phyloP scores from a whole-genome alignment of 2,888 invertebrate species.

The Trissolcus brochymenae region DNA sequence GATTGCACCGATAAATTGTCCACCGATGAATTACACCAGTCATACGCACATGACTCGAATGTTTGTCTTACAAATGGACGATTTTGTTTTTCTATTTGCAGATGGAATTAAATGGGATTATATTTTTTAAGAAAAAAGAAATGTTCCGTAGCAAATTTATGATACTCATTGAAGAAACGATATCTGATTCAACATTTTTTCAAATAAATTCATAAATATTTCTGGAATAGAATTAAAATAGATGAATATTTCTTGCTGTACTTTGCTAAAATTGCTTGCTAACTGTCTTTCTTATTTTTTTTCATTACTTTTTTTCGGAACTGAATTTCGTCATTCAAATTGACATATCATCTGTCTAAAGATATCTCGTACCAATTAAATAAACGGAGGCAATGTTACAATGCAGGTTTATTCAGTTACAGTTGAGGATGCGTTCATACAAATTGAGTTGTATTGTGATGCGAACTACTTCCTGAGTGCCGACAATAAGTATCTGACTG shows the following conservation, averaged over 20 bases:
- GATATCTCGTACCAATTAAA: too few relatives aligned
- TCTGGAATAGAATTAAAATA: too few relatives aligned
- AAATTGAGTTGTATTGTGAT: constrained; percentile 18
- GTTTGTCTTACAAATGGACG: constrained; percentile 9
- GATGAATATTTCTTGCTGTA: too few relatives aligned
- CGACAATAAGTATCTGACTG: constrained; percentile 61
- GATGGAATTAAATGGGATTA: too few relatives aligned
- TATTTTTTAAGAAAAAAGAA: neutral
- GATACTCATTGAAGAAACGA: too few relatives aligned
- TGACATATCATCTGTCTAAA: too few relatives aligned
- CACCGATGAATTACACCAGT: constrained; percentile 22
- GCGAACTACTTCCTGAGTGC: constrained; percentile 49
- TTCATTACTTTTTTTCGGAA: too few relatives aligned
- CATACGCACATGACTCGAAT: constrained; percentile 9
- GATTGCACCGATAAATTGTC: constrained; percentile 34
- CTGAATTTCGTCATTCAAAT: too few relatives aligned
- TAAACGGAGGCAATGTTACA: neutral
- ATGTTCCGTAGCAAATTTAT: neutral
- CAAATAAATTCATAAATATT: too few relatives aligned
- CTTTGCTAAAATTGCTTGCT: too few relatives aligned
- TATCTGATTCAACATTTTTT: too few relatives aligned
- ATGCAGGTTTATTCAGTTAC: constrained; percentile 16
- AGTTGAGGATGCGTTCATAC: constrained; percentile 5
- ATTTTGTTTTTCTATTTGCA: neutral
- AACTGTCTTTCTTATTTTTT: too few relatives aligned